Base-by-base conservation (phyloP, 2,888 invertebrate species). In the Lomographa bimaculata region DNA sequence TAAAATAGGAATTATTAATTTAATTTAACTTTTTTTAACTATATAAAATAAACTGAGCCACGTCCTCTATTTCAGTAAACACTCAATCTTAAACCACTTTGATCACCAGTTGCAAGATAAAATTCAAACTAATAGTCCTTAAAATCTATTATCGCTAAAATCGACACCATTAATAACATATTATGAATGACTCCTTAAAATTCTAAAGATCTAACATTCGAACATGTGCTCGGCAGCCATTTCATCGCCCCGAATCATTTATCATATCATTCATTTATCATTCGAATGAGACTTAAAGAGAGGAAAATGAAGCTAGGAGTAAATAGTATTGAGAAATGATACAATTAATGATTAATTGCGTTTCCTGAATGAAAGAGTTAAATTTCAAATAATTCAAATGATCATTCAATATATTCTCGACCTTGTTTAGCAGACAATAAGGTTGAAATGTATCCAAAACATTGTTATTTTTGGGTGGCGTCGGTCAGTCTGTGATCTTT, bases 301-400 rank as follows among this genome's bases (percentile, higher is more conserved):
- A 86, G 84, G 82, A 87, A 87, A 84, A 89, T 86, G 86, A 86
- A 84, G 74, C 80, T 79, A 76, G 67, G 75, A 82, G 83, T 84
- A 84, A 85, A 86, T 80, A 81, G 66, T 73, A 73, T 68, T 64
- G 51, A 60, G 71, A 80, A 83, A 84, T 84, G 82, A 80, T 80
- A 82, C 81, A 85, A 86, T 87, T 81, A 74, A 82, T 67, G 86
- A 86, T 86, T 78, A 84, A 86, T 86, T 82, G 68, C 73, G 59
- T 34, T 76, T 76, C 66, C 57, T 78, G 65, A 74, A 41, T 46
- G 37, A 40, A 46, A 36, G 40, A 44, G 46, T 52, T 52, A 36
- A 20, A 35, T 40, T 44, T n/a, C n/a, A n/a, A n/a, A n/a, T n/a
- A n/a, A n/a, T n/a, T n/a, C n/a, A n/a, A n/a, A n/a, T n/a, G n/a